phyloP scores from a whole-genome alignment of 2,888 invertebrate genomes.

The Bibio marci region DNA sequence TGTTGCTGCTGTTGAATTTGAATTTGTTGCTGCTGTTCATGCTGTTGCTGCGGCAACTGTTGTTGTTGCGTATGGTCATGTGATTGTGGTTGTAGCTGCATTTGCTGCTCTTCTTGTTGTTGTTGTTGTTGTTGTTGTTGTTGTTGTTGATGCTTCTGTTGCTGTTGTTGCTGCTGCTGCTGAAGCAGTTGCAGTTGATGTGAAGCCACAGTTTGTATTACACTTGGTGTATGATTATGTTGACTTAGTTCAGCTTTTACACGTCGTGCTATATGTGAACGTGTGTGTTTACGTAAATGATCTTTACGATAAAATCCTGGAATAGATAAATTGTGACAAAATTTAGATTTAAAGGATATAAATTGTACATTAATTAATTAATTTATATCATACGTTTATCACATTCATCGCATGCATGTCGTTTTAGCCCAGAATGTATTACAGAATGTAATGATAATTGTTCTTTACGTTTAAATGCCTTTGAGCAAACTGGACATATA shows the following conservation, averaged over 20 bases:
- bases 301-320: conserved; percentile 69
- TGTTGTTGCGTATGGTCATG: background rate
- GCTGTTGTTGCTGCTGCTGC: conserved; percentile 26
- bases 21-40: background rate
- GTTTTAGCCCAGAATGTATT: conserved; percentile 75
- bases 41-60: background rate
- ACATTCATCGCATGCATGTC: conserved; percentile 72
- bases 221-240: conserved; percentile 24
- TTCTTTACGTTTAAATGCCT: conserved; percentile 75
- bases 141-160: conserved; percentile 33
- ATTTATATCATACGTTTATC: conserved; percentile 43
- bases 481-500: conserved; percentile 71
- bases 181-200: conserved; percentile 17
- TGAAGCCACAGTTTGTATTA: conserved; percentile 12
- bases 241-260: conserved; percentile 72
- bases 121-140: conserved; percentile 13
- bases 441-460: conserved; percentile 76
- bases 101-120: conserved; percentile 13
- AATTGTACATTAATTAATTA: no score
- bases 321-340: conserved; percentile 26
- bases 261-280: conserved; percentile 68
- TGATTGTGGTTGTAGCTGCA: conserved; percentile 13
- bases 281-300: conserved; percentile 69
- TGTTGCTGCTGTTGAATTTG: conserved; percentile 1
- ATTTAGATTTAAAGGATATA: no score